Percentiles rank a stretch among this genome's conserved stretches.
Evolutionary conservation across 2,888 invertebrate species (phyloP).

Genomic region (Loripinus fragilis): DNA sequence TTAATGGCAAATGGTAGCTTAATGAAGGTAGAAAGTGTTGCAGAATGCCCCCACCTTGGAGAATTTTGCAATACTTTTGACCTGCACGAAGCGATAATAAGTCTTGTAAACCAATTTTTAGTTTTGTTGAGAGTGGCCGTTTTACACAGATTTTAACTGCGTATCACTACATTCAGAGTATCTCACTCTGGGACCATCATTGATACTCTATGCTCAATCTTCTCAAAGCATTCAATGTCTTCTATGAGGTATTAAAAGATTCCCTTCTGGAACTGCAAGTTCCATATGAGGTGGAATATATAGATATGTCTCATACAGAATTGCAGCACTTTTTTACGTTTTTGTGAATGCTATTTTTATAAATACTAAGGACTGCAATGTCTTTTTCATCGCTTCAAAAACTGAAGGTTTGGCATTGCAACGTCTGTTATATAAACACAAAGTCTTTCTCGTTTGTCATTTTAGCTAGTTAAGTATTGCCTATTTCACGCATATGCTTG

Average conservation of each 20-base stretch:
- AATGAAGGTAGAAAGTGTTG: too few species aligned
- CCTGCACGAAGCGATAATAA: too few species aligned
- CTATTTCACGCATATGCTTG: neutral
- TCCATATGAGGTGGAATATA: neutral
- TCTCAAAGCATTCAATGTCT: conserved; percentile 6
- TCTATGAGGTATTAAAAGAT: neutral
- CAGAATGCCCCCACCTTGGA: too few species aligned
- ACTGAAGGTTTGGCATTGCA: neutral
- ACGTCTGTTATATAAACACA: neutral
- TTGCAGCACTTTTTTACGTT: neutral
- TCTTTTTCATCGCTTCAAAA: neutral
- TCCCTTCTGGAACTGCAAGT: neutral
- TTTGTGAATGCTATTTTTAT: neutral
- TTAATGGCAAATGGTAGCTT: too few species aligned
- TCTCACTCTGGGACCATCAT: neutral
- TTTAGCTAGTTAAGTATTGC: neutral
- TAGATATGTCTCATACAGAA: neutral
- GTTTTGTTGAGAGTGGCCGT: too few species aligned
- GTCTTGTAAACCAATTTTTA: too few species aligned
- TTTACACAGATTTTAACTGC: too few species aligned
- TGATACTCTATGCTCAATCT: neutral
- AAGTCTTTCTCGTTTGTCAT: neutral
- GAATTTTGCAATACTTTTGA: too few species aligned
- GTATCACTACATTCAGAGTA: neutral
- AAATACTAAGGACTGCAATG: neutral